These are phyloP conservation scores for Rhabdomys pumilio DNA, from an alignment of 2,797 vertebrate species.

Conservation along the genomic window DNA sequence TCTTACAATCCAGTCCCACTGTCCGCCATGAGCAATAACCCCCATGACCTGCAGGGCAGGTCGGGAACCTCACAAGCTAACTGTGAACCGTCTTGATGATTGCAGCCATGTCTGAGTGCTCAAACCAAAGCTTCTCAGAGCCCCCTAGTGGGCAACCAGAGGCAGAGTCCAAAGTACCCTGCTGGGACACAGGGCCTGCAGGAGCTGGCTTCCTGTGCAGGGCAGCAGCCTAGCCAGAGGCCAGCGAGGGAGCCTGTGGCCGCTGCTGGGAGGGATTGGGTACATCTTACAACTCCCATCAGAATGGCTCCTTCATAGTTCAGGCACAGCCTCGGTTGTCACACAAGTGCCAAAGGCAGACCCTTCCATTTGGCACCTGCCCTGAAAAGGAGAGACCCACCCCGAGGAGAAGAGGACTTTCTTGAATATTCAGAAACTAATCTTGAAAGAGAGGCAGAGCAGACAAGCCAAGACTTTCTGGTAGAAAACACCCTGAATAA, in stretches of 20 bases:
- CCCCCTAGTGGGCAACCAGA: neutral
- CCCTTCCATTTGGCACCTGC: constrained; percentile 62
- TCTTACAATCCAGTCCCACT: constrained; percentile 92
- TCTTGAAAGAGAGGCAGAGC: constrained; percentile 78
- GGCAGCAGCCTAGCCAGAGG: neutral
- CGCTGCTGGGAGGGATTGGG: neutral
- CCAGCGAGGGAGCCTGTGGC: neutral
- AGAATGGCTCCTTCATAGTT: neutral
- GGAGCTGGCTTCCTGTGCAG: neutral
- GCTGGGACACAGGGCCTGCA: accelerated
- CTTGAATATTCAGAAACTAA: constrained; percentile 67
- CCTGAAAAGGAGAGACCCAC: constrained; percentile 67
- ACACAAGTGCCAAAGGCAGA: neutral
- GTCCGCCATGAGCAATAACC: constrained; percentile 91
- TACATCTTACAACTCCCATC: neutral
- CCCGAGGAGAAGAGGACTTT: constrained; percentile 17
- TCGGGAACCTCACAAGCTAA: constrained; percentile 73
- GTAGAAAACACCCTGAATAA: constrained; percentile 86
- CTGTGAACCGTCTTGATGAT: constrained; percentile 42
- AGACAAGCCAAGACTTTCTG: constrained; percentile 51
- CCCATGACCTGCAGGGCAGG: constrained; percentile 89
- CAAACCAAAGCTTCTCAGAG: neutral
- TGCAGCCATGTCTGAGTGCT: constrained; percentile 52
- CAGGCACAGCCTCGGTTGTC: neutral
- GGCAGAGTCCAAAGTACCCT: neutral